Conservation (phyloP, 2,888 invertebrate species). For the Hololepta plana region DNA sequence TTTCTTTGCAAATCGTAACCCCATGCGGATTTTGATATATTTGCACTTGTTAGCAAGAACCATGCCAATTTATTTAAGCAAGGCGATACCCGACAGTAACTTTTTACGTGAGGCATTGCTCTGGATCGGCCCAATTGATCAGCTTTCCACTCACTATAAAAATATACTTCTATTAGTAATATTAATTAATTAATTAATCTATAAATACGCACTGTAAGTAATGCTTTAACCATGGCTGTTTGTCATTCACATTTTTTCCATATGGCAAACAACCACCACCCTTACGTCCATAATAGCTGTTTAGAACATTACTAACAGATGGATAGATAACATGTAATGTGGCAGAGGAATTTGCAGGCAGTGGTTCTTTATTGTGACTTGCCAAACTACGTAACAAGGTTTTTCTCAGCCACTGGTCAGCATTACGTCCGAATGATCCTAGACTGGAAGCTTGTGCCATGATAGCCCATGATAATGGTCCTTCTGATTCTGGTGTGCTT, state of each 20-base stretch:
- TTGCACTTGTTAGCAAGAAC: constrained; percentile 82
- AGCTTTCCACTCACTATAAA: constrained; percentile 80
- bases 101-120: constrained; percentile 93
- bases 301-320: constrained; percentile 62
- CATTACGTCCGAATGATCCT: constrained; percentile 55
- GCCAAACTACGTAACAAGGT: constrained; percentile 50
- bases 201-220: constrained; percentile 49
- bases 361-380: constrained; percentile 31
- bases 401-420: constrained; percentile 51
- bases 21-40: constrained; percentile 96
- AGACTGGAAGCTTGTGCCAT: constrained; percentile 82
- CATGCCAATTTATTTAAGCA: constrained; percentile 49
- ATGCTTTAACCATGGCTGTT: constrained; percentile 66
- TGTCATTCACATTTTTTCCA: too few species aligned
- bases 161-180: too few species aligned
- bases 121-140: constrained; percentile 45
- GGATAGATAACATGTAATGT: constrained; percentile 51
- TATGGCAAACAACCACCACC: constrained; percentile 88
- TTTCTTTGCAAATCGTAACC: constrained; percentile 50
- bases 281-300: constrained; percentile 65
- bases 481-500: constrained; percentile 21
- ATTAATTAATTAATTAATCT: constrained; percentile 5
- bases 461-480: constrained; percentile 28
- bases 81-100: constrained; percentile 61
- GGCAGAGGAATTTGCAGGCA: constrained; percentile 35